phyloP scores from a whole-genome alignment of 2,888 invertebrate species.

The Xestia c-nigrum region DNA sequence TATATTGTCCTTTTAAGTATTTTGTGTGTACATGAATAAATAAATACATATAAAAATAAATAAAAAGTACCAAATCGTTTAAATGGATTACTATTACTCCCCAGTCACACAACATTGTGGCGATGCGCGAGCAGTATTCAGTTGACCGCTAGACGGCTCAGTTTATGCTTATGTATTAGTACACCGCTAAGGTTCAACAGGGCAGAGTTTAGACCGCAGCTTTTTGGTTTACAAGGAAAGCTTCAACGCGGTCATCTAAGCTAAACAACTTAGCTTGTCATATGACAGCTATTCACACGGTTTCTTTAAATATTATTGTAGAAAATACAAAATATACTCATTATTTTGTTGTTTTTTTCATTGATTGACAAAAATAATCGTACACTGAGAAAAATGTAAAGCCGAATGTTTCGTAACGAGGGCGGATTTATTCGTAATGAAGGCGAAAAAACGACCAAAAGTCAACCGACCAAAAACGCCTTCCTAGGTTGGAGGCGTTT shows the following conservation, averaged over 20 bases:
- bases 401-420: too few species aligned
- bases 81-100: constrained; percentile 1
- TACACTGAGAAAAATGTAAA: too few species aligned
- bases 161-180: not conserved
- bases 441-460: too few species aligned
- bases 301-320: not conserved
- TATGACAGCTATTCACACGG: not conserved
- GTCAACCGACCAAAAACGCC: too few species aligned
- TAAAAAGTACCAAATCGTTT: not conserved
- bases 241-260: constrained; percentile 11
- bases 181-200: constrained; percentile 33
- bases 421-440: too few species aligned
- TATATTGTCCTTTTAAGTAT: too few species aligned
- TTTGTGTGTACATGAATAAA: too few species aligned
- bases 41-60: too few species aligned
- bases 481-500: too few species aligned
- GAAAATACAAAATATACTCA: not conserved
- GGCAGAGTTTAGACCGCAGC: constrained; percentile 32
- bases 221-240: constrained; percentile 35
- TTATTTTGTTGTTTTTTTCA: too few species aligned
- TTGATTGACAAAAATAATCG: too few species aligned
- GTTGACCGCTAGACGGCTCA: constrained; percentile 5
- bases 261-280: constrained; percentile 18
- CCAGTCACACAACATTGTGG: not conserved
- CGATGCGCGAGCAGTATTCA: not conserved